Percentiles rank a stretch among this genome's conserved stretches.
phyloP scores from a whole-genome alignment of 2,113 vertebrate species.

The Xiphorhynchus elegans region DNA sequence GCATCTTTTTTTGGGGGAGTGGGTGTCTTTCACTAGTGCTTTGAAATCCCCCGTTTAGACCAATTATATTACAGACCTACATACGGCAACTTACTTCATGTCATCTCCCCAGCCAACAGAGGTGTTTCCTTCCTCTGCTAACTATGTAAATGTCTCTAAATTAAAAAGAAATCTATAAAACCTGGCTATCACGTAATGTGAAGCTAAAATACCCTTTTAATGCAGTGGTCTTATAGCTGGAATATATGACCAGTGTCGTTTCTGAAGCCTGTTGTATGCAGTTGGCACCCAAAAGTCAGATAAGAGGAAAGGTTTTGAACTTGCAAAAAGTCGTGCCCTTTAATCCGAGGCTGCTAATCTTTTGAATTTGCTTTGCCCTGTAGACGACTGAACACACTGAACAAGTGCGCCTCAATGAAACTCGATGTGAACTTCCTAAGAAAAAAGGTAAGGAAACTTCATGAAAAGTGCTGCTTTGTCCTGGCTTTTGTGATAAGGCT shows the following conservation, averaged over 20 bases:
- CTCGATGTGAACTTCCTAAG: conserved; percentile 94
- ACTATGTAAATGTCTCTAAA: not conserved
- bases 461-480: not conserved
- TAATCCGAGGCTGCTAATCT: conserved; percentile 51
- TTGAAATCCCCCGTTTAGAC: not conserved
- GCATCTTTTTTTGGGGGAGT: not conserved
- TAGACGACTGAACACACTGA: conserved; percentile 95
- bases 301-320: conserved; percentile 47
- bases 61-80: not conserved
- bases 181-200: not conserved
- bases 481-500: not conserved
- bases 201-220: not conserved
- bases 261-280: not conserved
- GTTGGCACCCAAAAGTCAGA: not conserved
- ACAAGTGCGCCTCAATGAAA: conserved; percentile 99
- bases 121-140: not conserved
- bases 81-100: not conserved
- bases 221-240: not conserved
- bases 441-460: conserved; percentile 87
- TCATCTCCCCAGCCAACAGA: not conserved
- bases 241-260: not conserved
- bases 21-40: not conserved
- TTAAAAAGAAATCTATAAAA: not conserved
- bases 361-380: conserved; percentile 71
- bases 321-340: not conserved